Evolutionary conservation across 2,797 vertebrate genomes (phyloP), one percentile per base, ranked within the genome.

Genomic region (Neosalanx taihuensis): DNA sequence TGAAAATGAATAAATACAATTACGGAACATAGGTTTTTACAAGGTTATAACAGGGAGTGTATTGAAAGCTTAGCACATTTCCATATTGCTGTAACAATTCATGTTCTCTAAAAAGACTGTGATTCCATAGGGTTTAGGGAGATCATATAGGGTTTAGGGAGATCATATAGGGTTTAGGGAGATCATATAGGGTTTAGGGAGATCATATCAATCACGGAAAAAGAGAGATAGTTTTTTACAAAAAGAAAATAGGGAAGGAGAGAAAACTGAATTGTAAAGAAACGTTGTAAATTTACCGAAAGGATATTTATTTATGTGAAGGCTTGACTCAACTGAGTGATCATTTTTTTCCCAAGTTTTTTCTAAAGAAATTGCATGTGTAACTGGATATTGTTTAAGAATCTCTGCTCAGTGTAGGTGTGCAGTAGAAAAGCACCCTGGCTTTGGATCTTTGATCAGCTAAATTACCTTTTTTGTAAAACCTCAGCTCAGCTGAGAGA

Each of bases 221-320:
- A 82, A 87, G 89, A 74, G 81, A 82, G 81, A 89, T 92, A 90
- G 88, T 93, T 94, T 93, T 93, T 85, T 93, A 92, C 81, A 76
- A 64, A 77, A 77, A 87, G 89, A 91, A 79, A 71, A 84, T 83
- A 88, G 81, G 76, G n/a, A 59, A 62, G 72, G 13, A 15, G 81
- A 83, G 79, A 87, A 88, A 87, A 88, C 88, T 87, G 76, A 87
- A 86, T 88, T 81, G 87, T 91, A 92, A 89, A 93, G 92, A 92
- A 79, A 89, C 91, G 89, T 88, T 95, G 92, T 96, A 95, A 87
- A 94, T 94, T 96, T 94, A 94, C 92, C 91, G 88, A 92, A 87
- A 91, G 86, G 89, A 84, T 83, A 93, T 92, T 86, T 92, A 91
- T 96, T 96, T 95, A 92, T 93, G 90, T 90, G 87, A 87, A 90